Conservation (phyloP, 2,113 vertebrate species). For the Piprites chloris region DNA sequence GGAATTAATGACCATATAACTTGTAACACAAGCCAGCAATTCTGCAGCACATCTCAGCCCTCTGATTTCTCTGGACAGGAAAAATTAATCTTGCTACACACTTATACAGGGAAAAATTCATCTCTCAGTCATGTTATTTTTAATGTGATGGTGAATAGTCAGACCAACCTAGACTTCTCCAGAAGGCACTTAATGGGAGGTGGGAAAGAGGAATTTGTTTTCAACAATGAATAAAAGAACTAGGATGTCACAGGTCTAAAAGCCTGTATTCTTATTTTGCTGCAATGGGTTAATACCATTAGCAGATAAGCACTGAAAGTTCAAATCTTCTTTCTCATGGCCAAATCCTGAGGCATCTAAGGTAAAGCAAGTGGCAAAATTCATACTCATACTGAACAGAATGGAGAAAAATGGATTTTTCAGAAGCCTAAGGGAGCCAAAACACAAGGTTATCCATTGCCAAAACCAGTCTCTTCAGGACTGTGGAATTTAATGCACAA, state of each 20-base stretch:
- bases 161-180: background rate
- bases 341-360: background rate
- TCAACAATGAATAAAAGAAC: background rate
- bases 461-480: background rate
- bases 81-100: background rate
- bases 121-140: background rate
- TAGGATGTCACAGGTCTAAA: background rate
- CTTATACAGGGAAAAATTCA: background rate
- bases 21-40: background rate
- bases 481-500: background rate
- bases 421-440: background rate
- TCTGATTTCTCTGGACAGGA: background rate
- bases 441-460: background rate
- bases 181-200: background rate
- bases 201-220: background rate
- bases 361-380: background rate
- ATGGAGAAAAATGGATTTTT: background rate
- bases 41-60: background rate
- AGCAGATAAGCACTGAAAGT: background rate
- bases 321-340: background rate
- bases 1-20: background rate
- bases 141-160: background rate
- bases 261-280: background rate
- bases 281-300: background rate
- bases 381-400: background rate